A percentile compares a stretch with the other conserved stretches of the same genome.
Evolutionary conservation across 2,888 invertebrate species (phyloP).

Genomic region (Nymphalis polychloros): DNA sequence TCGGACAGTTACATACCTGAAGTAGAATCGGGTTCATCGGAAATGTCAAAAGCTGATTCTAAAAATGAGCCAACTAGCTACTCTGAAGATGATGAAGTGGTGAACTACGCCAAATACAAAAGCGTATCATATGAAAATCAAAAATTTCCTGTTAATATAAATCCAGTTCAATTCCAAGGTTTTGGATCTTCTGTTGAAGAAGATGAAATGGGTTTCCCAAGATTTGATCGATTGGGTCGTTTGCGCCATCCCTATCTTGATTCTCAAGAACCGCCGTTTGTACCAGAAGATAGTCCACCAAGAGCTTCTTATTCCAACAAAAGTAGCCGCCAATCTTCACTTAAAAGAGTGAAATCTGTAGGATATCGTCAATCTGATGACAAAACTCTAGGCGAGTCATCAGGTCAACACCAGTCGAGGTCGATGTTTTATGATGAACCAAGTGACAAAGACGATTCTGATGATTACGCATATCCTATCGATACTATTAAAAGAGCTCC

Average conservation of each 20-base stretch:
- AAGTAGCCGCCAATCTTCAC: slow-evolving; percentile 74
- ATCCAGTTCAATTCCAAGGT: slow-evolving; percentile 81
- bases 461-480: slow-evolving; percentile 77
- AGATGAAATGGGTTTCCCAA: slow-evolving; percentile 85
- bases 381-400: slow-evolving; percentile 61
- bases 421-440: slow-evolving; percentile 68
- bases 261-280: slow-evolving; percentile 72
- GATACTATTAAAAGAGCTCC: slow-evolving; percentile 79
- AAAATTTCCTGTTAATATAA: slow-evolving; percentile 72
- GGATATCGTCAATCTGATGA: slow-evolving; percentile 68
- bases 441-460: slow-evolving; percentile 75
- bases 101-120: slow-evolving; percentile 73
- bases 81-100: slow-evolving; percentile 82
- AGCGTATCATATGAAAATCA: slow-evolving; percentile 67
- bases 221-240: slow-evolving; percentile 83
- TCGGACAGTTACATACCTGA: slow-evolving; percentile 87
- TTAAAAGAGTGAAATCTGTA: slow-evolving; percentile 69
- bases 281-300: slow-evolving; percentile 77
- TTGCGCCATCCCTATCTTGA: slow-evolving; percentile 78
- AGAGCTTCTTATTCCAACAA: slow-evolving; percentile 73
- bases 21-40: slow-evolving; percentile 83
- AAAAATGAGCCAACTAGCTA: slow-evolving; percentile 68
- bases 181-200: slow-evolving; percentile 84
- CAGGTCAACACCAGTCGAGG: slow-evolving; percentile 61
- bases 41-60: slow-evolving; percentile 81